Base-by-base conservation (phyloP, 2,888 invertebrate genomes). In the Marronus borbonicus region DNA sequence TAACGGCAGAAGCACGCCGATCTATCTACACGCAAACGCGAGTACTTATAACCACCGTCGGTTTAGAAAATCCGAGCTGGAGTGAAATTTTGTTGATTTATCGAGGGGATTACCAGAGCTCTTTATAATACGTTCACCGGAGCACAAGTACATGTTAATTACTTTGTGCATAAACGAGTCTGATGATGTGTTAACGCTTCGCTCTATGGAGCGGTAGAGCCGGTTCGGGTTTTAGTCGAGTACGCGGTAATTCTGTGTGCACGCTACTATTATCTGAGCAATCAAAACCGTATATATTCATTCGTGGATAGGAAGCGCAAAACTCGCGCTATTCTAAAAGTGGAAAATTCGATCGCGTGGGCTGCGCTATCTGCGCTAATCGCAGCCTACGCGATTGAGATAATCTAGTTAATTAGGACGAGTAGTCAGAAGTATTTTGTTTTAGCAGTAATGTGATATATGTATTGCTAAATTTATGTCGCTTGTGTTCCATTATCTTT, bases 161-260 rank as follows among this genome's bases (percentile, higher is more conserved):
- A 76, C 76, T 68, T 68, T 36, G 28, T n/a, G 36, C 60, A 39
- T 60, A 68, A 76, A 69, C 50, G 76, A 39, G 76, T 50, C 31
- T 60, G 78, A 78, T 76, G 78, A 78, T 76, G 78, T 69, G 78
- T 66, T 76, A 78, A 78, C 68, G 78, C 60, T 76, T 31, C 69
- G 65, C 36, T 62, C 55, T 52, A 78, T 36, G 44, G 76, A 58
- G 31, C 68, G 69, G 69, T 76, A 78, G 49, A 76, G 20, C 55
- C 20, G 55, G 55, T 20, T 58, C 3, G 7, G 17, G 36, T 14
- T 62, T 62, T 62, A 62, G 24, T 24, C 24, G 28, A 58, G 55
- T 20, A 20, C 8, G 55, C 20, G 17, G 20, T 58, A 58, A 20
- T 17, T 17, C 8, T 8, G 20, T 28, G 28, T 31, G 24, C 62